Percentiles rank a stretch among this genome's conserved stretches.
Evolutionary conservation across 37 sponge, comb jelly and placozoan species (phyloP).

Genomic region (Cladorhizidae sp.): DNA sequence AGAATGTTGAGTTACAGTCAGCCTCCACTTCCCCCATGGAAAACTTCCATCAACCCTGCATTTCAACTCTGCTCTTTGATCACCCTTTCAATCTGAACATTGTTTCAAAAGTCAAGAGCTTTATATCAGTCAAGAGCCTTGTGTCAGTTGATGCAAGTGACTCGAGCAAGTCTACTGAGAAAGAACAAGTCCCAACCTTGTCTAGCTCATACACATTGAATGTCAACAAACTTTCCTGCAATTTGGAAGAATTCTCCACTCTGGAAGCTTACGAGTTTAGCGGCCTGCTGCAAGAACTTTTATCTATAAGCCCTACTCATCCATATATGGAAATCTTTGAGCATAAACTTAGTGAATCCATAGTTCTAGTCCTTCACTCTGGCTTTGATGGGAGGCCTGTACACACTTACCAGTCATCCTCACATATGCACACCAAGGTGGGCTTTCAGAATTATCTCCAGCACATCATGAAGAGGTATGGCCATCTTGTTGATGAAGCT

Average conservation of each 20-base stretch:
- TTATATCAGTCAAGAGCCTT: too few relatives aligned
- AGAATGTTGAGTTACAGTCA: constrained; percentile 27
- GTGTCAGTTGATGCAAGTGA: background rate
- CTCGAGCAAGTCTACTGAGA: background rate
- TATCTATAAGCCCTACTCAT: constrained; percentile 7
- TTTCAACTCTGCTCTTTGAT: constrained; percentile 31
- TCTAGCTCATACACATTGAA: background rate
- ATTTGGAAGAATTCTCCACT: constrained; percentile 20
- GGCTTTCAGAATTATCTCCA: constrained; percentile 80
- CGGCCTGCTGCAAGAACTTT: constrained; percentile 43
- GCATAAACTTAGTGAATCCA: constrained; percentile 43
- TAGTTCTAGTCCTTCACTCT: constrained; percentile 56
- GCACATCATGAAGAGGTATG: constrained; percentile 33
- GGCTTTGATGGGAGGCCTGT: constrained; percentile 44
- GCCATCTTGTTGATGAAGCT: constrained; percentile 51
- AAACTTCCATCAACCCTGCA: too few relatives aligned
- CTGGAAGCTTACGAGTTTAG: constrained; percentile 25
- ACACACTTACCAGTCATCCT: constrained; percentile 33
- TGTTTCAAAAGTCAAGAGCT: constrained; percentile 13
- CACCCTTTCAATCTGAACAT: constrained; percentile 37
- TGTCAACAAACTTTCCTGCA: background rate
- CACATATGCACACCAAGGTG: constrained; percentile 60
- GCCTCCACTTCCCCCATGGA: constrained; percentile 2
- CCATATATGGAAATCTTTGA: constrained; percentile 63
- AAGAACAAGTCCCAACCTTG: background rate